Evolutionary conservation across 2,113 vertebrate genomes (phyloP), one percentile per base, ranked within the genome.

Genomic region (Galemys pyrenaicus): DNA sequence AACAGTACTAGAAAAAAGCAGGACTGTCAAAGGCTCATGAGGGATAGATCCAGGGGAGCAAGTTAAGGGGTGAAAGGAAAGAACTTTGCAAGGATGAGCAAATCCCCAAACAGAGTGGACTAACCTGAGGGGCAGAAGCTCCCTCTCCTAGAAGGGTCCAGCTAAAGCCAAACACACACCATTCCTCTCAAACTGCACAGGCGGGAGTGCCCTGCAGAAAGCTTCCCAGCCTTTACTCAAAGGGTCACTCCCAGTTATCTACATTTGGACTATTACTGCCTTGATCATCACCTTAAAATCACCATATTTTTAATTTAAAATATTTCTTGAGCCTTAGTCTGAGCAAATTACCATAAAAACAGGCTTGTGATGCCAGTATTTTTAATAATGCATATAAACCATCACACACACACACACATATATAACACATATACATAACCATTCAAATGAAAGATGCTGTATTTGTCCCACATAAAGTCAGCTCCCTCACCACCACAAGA

Each of bases 291-390:
- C 62, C 39, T 87, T 80, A 83, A 92, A 95, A 51, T 70, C 17
- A 64, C 7, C 15, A 88, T 39, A 67, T 74, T 46, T 78, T 85
- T 39, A 51, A 74, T 24, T 85, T 75, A 90, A 74, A 94, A 79
- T 56, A 49, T 74, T 78, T 87, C 49, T 60, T 83, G 49, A 81
- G 30, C 6, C 19, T 91, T 96, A 89, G 94, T 70, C 9, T 74
- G 26, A 56, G 17, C 12, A 85, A 92, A 93, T 91, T 9, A 70
- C 8, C 60, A 39, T 84, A 65, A 74, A 28, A 2, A n/a, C 11
- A n/a, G n/a, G 8, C 79, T 82, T 65, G 5, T 6, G 56, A 83
- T 54, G 10, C 7, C 60, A 84, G 46, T 75, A 6, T 60, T 84
- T 80, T 75, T 75, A 30, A 11, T 83, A 87, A 74, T 32, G 51